Evolutionary conservation across 1,140 invertebrate species (phyloP), one percentile per base, ranked within the genome.

Genomic region (Solenopsis fugax): DNA sequence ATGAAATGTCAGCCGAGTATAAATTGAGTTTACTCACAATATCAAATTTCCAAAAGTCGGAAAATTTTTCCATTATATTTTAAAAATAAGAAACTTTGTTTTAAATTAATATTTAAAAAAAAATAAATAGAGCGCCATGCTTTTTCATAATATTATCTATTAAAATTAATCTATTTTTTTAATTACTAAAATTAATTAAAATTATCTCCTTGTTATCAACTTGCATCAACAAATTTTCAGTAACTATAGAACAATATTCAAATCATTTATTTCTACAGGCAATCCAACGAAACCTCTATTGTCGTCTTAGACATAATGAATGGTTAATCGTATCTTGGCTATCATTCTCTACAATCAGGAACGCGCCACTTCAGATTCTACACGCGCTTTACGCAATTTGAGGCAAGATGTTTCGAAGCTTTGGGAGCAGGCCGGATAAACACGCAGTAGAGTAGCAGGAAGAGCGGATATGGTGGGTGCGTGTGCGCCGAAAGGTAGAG

Each of bases 401-500:
- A 18, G 41, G 76, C 76, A 86, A 81, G 85, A 85, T 85, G 82
- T 86, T 69, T 86, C 48, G 41, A 54, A 45, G 76, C 18, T 73
- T 52, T 34, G 58, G 50, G 62, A 75, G 64, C 21, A 21, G 56
- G 60, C 65, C 85, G 73, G n/a, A 88, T 62, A 75, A 41, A 58
- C 60, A 45, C 50, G 54, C 41, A 69, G 41, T 45, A 48, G 71
- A 52, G n/a, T 77, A 48, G 58, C 81, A 54, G 81, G 29, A 56
- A 41, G 72, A 48, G 29, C 58, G 78, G 50, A 90, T 80, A 72
- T 78, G 82, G 90, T 84, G 90, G 78, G 89, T 90, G 90, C 90
- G 87, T 91, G 90, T 91, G 89, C 56, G 88, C 90, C 85, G 85
- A 91, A 90, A 91, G 91, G 88, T 88, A 84, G 84, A 91, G 82